A percentile compares a stretch with the other conserved stretches of the same genome.
phyloP scores from a whole-genome alignment of 2,888 invertebrate species.

The Nemotelus pantherinus region DNA sequence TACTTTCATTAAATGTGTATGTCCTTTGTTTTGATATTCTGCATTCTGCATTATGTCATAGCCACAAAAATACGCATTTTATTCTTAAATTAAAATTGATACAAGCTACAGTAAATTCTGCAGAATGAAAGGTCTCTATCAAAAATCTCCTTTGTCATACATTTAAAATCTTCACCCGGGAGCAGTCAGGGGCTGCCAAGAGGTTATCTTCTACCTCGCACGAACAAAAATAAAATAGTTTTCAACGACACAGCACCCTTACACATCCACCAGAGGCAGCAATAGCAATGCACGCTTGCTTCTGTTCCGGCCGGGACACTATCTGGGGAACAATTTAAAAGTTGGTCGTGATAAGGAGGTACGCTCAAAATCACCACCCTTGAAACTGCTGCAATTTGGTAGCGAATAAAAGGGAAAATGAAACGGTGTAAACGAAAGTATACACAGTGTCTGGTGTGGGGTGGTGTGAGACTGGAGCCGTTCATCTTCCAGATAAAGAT shows the following conservation, averaged over 20 bases:
- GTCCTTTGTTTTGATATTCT: no score
- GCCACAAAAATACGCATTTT: no score
- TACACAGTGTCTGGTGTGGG: not conserved
- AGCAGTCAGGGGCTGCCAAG: not conserved
- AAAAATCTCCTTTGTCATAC: no score
- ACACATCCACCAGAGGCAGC: not conserved
- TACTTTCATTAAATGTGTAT: no score
- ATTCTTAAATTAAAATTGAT: no score
- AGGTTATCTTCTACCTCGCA: slow-evolving; percentile 6
- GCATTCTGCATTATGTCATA: no score
- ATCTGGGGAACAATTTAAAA: slow-evolving; percentile 43
- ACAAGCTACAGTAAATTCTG: no score
- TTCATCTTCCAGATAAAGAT: slow-evolving; percentile 41
- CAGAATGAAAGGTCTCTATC: no score
- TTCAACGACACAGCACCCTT: slow-evolving; percentile 15
- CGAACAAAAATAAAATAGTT: slow-evolving; percentile 34
- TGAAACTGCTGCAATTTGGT: slow-evolving; percentile 39
- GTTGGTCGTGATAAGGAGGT: slow-evolving; percentile 39
- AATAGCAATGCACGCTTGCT: slow-evolving; percentile 4
- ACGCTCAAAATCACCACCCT: slow-evolving; percentile 32
- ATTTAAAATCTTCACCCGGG: no score
- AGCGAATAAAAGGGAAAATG: slow-evolving; percentile 39
- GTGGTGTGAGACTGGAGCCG: slow-evolving; percentile 19
- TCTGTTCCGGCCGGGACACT: slow-evolving; percentile 32
- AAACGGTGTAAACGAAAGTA: slow-evolving; percentile 29